These are phyloP conservation scores for Erebia aethiops DNA, from an alignment of 2,888 invertebrate species.

Conservation along the genomic window DNA sequence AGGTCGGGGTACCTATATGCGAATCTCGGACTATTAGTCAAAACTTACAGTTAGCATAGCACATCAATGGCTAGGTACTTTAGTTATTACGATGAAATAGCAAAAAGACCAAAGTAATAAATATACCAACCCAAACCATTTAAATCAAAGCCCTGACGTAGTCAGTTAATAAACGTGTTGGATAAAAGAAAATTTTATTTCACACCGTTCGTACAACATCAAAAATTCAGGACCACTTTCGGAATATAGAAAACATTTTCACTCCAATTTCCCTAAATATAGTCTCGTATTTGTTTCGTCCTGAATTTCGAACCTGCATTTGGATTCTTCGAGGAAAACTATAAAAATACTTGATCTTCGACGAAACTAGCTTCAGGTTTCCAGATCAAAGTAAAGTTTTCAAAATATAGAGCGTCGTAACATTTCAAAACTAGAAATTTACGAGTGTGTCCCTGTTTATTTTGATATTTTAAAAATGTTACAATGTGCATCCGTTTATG, in stretches of 20 bases:
- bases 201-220: constrained; percentile 22
- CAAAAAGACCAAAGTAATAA: too few relatives aligned
- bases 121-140: too few relatives aligned
- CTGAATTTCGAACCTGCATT: constrained; percentile 39
- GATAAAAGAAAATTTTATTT: constrained; percentile 24
- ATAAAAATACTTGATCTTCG: constrained; percentile 38
- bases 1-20: too few relatives aligned
- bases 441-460: not conserved
- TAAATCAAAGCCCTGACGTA: too few relatives aligned
- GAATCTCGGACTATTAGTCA: too few relatives aligned
- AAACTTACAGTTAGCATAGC: too few relatives aligned
- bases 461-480: not conserved
- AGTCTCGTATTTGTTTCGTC: constrained; percentile 39
- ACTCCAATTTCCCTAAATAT: constrained; percentile 31
- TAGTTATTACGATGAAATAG: too few relatives aligned
- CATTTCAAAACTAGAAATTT: constrained; percentile 17
- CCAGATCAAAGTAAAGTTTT: constrained; percentile 32
- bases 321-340: constrained; percentile 30
- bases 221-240: constrained; percentile 34
- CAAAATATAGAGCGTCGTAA: constrained; percentile 28
- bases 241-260: constrained; percentile 34
- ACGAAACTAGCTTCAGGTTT: constrained; percentile 36
- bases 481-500: too few relatives aligned
- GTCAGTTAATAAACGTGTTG: not conserved
- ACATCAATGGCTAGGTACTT: too few relatives aligned